Conservation (phyloP, 2,113 vertebrate species). For the Zapus hudsonius region DNA sequence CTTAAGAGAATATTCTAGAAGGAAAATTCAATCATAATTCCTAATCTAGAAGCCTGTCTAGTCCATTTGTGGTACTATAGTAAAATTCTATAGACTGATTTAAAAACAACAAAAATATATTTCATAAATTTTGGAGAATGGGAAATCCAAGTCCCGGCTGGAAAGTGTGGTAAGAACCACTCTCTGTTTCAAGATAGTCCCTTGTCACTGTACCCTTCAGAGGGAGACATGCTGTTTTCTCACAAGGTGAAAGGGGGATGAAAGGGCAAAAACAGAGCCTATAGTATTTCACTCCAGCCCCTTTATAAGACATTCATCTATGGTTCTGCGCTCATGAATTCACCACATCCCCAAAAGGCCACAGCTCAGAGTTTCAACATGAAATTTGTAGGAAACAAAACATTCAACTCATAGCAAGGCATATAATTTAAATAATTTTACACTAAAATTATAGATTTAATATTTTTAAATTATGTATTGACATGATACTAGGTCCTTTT, state of each 20-base stretch:
- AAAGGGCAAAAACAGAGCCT: not conserved
- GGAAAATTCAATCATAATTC: not conserved
- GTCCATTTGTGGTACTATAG: not conserved
- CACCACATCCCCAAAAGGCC: not conserved
- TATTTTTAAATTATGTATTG: constrained; percentile 14
- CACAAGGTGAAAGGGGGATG: not conserved
- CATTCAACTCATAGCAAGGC: not conserved
- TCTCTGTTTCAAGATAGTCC: not conserved
- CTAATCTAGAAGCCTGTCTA: not conserved
- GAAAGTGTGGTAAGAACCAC: not conserved
- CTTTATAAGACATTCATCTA: not conserved
- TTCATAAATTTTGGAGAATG: not conserved
- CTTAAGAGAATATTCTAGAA: constrained; percentile 30
- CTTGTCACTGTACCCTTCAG: not conserved
- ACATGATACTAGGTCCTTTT: constrained; percentile 27
- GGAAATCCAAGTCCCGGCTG: not conserved
- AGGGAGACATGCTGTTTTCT: not conserved
- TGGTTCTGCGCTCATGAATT: not conserved
- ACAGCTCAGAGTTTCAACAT: not conserved
- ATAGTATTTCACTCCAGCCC: not conserved
- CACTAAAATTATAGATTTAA: constrained; percentile 7
- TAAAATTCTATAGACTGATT: not conserved
- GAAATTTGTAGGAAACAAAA: not conserved
- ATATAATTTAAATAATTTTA: constrained; percentile 44
- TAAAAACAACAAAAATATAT: not conserved